phyloP scores from a whole-genome alignment of 2,797 vertebrate genomes.

The Selene dorsalis region DNA sequence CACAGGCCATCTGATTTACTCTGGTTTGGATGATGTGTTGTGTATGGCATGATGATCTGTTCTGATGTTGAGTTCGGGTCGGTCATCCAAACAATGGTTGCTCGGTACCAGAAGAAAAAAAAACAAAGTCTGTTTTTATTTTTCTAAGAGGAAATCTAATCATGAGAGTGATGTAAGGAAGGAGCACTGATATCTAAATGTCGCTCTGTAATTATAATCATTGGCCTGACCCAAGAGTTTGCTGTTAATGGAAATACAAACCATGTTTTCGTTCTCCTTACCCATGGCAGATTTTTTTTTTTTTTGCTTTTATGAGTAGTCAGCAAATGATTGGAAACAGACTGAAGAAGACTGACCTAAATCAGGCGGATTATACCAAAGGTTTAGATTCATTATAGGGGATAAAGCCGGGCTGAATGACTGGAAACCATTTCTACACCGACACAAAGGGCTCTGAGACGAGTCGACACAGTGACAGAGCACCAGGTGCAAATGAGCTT shows the following conservation, averaged over 20 bases:
- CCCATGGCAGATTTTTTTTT: slow-evolving; percentile 35
- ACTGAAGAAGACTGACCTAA: slow-evolving; percentile 56
- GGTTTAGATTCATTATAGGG: slow-evolving; percentile 65
- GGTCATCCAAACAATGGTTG: slow-evolving; percentile 44
- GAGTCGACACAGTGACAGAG: slow-evolving; percentile 13
- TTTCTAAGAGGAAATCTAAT: slow-evolving; percentile 65
- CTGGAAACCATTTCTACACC: slow-evolving; percentile 60
- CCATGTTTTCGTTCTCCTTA: slow-evolving; percentile 64
- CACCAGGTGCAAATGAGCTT: slow-evolving; percentile 36
- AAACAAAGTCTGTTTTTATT: slow-evolving; percentile 63
- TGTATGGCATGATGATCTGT: slow-evolving; percentile 26
- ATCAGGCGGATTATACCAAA: slow-evolving; percentile 53
- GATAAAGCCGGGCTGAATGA: slow-evolving; percentile 47
- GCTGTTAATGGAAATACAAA: slow-evolving; percentile 73
- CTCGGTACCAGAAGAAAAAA: slow-evolving; percentile 44
- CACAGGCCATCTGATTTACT: slow-evolving; percentile 42
- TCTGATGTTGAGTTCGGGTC: slow-evolving; percentile 39
- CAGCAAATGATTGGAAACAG: slow-evolving; percentile 78
- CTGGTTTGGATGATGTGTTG: slow-evolving; percentile 23
- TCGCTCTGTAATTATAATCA: slow-evolving; percentile 71
- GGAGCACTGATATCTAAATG: slow-evolving; percentile 46
- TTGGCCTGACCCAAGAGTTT: slow-evolving; percentile 55
- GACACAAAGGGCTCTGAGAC: slow-evolving; percentile 35
- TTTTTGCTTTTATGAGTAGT: slow-evolving; percentile 62
- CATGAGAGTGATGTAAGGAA: slow-evolving; percentile 59